Evolutionary conservation across 1,140 invertebrate species (phyloP).

Genomic region (Apis dorsata): DNA sequence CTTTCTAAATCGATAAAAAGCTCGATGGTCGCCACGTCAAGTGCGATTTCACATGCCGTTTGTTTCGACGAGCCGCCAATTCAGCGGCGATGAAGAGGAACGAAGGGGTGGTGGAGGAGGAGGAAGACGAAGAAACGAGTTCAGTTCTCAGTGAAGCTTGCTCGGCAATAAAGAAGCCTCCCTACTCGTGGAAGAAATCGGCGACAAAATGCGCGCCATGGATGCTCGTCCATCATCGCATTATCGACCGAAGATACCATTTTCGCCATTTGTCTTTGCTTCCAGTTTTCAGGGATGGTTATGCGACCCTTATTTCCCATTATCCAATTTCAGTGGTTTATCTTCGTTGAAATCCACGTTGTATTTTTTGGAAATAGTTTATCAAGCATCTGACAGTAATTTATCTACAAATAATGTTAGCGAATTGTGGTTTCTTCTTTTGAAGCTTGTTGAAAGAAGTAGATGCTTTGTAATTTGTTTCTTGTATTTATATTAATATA

Average conservation of each 20-base stretch:
- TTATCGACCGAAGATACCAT: conserved; percentile 33
- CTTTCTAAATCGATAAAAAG: conserved; percentile 19
- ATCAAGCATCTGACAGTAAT: background rate
- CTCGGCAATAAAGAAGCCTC: conserved; percentile 21
- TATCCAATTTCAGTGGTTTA: background rate
- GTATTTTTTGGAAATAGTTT: background rate
- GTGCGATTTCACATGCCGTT: conserved; percentile 34
- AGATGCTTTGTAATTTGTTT: no score
- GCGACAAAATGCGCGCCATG: conserved; percentile 21
- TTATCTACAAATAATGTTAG: no score
- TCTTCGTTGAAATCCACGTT: background rate
- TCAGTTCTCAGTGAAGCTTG: conserved; percentile 15
- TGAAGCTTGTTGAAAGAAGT: no score
- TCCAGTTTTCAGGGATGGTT: background rate
- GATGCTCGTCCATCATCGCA: conserved; percentile 34
- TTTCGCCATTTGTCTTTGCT: conserved; percentile 23
- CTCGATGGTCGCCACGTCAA: background rate
- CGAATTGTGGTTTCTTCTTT: no score
- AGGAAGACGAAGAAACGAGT: background rate
- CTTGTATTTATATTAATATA: no score
- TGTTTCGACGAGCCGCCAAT: conserved; percentile 32
- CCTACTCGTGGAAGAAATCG: background rate
- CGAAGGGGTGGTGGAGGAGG: background rate
- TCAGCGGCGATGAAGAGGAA: conserved; percentile 23
- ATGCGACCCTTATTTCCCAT: background rate